Evolutionary conservation across 2,113 vertebrate genomes (phyloP).

Genomic region (Notarius quadriscutis): DNA sequence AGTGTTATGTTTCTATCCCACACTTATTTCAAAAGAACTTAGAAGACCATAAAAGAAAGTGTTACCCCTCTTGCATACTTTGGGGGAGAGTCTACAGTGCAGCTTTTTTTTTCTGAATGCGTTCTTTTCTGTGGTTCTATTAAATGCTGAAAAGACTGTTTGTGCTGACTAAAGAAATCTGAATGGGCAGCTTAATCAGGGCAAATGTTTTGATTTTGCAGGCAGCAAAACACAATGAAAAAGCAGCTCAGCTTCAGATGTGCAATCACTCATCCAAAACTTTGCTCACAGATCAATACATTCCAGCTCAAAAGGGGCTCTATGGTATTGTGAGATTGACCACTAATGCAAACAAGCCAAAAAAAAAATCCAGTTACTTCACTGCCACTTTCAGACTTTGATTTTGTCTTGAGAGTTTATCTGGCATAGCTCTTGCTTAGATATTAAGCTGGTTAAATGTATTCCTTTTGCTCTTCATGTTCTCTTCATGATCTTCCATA

Average conservation of each 20-base stretch:
- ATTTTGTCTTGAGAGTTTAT: conserved; percentile 10
- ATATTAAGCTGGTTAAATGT: neutral
- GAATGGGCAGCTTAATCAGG: conserved; percentile 51
- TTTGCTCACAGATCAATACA: conserved; percentile 75
- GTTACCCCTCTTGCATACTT: neutral
- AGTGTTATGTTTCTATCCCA: neutral
- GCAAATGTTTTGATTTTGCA: conserved; percentile 63
- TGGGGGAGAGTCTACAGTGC: neutral
- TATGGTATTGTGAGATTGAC: conserved; percentile 64
- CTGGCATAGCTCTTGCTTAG: conserved; percentile 1
- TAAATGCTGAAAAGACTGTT: conserved; percentile 34
- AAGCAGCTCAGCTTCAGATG: conserved; percentile 62
- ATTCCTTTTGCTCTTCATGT: neutral
- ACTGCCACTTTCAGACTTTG: conserved; percentile 6
- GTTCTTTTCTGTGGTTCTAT: neutral
- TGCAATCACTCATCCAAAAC: conserved; percentile 68
- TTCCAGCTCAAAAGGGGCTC: conserved; percentile 60
- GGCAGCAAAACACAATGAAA: conserved; percentile 58
- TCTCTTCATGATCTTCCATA: neutral
- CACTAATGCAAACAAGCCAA: conserved; percentile 63
- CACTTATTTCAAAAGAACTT: neutral
- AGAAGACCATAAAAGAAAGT: neutral
- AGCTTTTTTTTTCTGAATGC: neutral
- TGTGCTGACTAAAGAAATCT: conserved; percentile 59
- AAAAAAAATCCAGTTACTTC: conserved; percentile 23